Base-by-base conservation (phyloP, 2,113 vertebrate genomes). In the Rhinopomastus cyanomelas region DNA sequence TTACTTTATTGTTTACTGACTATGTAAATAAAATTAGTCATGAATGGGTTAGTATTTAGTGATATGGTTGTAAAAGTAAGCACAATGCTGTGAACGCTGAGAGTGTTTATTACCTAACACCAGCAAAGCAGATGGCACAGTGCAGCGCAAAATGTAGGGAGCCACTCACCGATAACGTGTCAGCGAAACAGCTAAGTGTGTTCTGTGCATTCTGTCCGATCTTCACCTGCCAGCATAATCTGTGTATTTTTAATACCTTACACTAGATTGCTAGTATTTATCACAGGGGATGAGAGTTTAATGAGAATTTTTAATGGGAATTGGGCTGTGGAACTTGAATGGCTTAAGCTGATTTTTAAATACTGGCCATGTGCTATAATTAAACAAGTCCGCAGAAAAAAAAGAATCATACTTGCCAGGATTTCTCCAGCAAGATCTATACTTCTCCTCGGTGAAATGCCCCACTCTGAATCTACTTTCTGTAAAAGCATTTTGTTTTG, bases 401-500 rank as follows among this genome's bases (percentile, higher is more conserved):
- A 56, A 74, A 32, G 8, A 74, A 61, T 36, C 16, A 5, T 8
- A 9, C 10, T 65, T 83, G 12, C n/a, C 6, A 36, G 59, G 16
- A 30, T 81, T 87, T 79, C 34, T 77, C 17, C 36, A 23, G 18
- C 22, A 67, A 81, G 75, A 8, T 78, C 48, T 37, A 1, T 67
- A 25, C 4, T 34, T 67, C 8, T 59, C 29, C 82, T 62, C 59
- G 39, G 12, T 57, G 20, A 91, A 30, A 6, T 78, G 32, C 67
- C 17, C 21, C 34, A 44, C 44, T 89, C 91, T 51, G 22, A 6
- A 51, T 37, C 22, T 67, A 29, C 44, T 71, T 87, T 48, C 69
- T 88, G 8, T 89, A 65, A 90, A 94, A 84, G 19, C 2, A 1
- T 55, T 80, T 84, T 88, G 19, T 72, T 84, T 93, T 87, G 93